A percentile compares a stretch with the other conserved stretches of the same genome.
Conservation (phyloP, 2,797 vertebrate species). For the Austrolebias charrua region DNA sequence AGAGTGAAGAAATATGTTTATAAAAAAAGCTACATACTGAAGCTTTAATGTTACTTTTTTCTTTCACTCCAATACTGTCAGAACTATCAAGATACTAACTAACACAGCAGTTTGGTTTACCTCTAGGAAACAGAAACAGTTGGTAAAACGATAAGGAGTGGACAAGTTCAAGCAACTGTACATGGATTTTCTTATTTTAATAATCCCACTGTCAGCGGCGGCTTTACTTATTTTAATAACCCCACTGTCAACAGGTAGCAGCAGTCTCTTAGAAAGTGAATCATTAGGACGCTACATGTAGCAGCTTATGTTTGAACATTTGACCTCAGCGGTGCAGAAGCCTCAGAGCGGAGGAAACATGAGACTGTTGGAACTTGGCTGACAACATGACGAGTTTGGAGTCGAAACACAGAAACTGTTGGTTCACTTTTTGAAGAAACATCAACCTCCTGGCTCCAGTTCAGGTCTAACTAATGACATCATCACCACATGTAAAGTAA, state of each 20-base stretch:
- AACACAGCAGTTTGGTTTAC: not conserved
- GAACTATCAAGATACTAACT: not conserved
- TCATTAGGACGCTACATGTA: conserved; percentile 6
- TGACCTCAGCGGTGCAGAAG: conserved; percentile 26
- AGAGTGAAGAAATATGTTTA: no score
- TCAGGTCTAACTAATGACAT: conserved; percentile 28
- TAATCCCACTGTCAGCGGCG: not conserved
- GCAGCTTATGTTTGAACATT: conserved; percentile 16
- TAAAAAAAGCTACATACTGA: no score
- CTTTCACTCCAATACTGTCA: not conserved
- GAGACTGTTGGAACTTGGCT: conserved; percentile 15
- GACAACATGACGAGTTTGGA: conserved; percentile 18
- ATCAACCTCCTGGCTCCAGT: conserved; percentile 4
- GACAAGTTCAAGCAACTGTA: not conserved
- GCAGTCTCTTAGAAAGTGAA: conserved; percentile 9
- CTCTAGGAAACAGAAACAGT: not conserved
- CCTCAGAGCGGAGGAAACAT: conserved; percentile 12
- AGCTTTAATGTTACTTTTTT: not conserved
- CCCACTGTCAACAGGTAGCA: not conserved
- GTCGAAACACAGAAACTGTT: conserved; percentile 19
- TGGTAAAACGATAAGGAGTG: not conserved
- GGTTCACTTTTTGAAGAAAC: conserved; percentile 32
- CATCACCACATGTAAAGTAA: conserved; percentile 10
- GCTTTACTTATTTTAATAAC: no score
- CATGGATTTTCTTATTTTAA: conserved; percentile 1